Evolutionary conservation across 2,113 vertebrate genomes (phyloP), one percentile per base, ranked within the genome.

Genomic region (Brachypodius melanocephalos): DNA sequence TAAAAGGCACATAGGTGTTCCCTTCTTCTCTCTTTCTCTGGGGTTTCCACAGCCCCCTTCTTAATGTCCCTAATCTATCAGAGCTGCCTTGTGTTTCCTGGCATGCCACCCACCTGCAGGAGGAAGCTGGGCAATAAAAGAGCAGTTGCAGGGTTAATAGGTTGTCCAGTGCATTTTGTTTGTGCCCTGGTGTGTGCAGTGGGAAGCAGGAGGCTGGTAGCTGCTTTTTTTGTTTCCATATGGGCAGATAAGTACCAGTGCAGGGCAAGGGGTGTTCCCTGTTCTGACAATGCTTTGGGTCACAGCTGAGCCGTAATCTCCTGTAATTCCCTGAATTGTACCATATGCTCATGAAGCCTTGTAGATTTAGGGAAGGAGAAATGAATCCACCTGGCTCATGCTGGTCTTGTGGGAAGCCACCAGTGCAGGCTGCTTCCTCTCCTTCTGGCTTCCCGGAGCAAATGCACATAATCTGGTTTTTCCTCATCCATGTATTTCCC

Each of bases 171-270:
- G 16, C 5, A 0, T 28, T 43, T 57, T 54, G 22, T 5, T 26
- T 51, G 2, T 24, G 32, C 20, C 0, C 0, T 20, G 7, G 17
- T 59, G 34, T 5, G 65, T 6, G 19, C 1, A 14, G 31, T 5
- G 21, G 51, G 55, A 40, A 66, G 32, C 2, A 48, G 38, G 8
- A 57, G n/a, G 24, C 13, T 20, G n/a, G 21, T 3, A 6, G 34
- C 0, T 49, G 38, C 5, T 77, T 61, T 28, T 13, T 52, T 68
- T 68, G 18, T 68, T 61, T 59, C 22, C 2, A 1, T 2, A 3
- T 17, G 8, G 31, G 29, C 16, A 71, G 55, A 29, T 34, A 28
- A 6, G 13, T 2, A 18, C 4, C 13, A 38, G 14, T 2, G 3
- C 8, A 29, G 26, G 29, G 12, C 14, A 32, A 43, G 2, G 12